Evolutionary conservation across 2,113 vertebrate genomes (phyloP).

Genomic region (Lepus timidus): DNA sequence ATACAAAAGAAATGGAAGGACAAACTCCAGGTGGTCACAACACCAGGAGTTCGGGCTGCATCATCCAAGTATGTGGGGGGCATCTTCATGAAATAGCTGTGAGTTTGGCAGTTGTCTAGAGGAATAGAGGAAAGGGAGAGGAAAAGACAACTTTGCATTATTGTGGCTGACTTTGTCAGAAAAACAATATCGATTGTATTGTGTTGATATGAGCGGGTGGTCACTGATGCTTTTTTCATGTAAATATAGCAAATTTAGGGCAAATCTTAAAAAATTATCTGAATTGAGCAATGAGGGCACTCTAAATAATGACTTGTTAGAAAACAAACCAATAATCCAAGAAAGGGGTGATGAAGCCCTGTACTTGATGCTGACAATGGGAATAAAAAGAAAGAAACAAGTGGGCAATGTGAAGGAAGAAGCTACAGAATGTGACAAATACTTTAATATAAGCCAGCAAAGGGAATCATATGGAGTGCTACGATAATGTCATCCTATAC

Average conservation of each 20-base stretch:
- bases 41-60: not conserved
- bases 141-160: conserved; percentile 9
- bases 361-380: not conserved
- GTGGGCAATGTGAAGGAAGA: not conserved
- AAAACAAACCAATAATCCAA: conserved; percentile 19
- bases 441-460: not conserved
- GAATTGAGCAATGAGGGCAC: not conserved
- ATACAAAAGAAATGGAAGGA: not conserved
- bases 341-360: not conserved
- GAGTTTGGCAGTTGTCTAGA: conserved; percentile 8
- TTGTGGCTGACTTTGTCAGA: not conserved
- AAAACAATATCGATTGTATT: not conserved
- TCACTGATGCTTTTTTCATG: conserved; percentile 11
- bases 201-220: not conserved
- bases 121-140: not conserved
- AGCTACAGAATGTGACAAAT: not conserved
- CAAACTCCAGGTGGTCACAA: not conserved
- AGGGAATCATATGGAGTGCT: not conserved
- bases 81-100: not conserved
- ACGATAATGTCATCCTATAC: not conserved
- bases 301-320: not conserved
- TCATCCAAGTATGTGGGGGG: not conserved
- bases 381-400: conserved; percentile 10
- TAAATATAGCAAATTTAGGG: not conserved
- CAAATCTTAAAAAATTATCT: not conserved